Conservation (phyloP, 2,113 vertebrate genomes). For the Pungitius pungitius region DNA sequence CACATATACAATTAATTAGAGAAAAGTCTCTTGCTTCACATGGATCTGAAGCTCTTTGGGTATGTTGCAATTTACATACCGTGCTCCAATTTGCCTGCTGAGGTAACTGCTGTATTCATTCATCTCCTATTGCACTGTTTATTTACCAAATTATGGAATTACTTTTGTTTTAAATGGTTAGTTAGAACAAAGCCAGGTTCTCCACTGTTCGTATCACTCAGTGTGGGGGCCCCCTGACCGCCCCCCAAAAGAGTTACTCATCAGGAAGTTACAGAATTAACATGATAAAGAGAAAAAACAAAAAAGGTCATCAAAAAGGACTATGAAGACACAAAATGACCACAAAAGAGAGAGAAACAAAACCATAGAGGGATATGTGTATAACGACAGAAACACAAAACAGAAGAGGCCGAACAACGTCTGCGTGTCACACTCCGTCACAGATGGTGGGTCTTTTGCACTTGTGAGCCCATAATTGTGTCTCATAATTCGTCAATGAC, state of each 20-base stretch:
- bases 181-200: slow-evolving; percentile 9
- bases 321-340: neutral
- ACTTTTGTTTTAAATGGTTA: neutral
- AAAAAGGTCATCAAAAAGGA: neutral
- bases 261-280: neutral
- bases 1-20: neutral
- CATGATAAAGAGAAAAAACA: neutral
- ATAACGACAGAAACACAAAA: neutral
- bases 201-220: neutral
- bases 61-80: neutral
- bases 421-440: neutral
- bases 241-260: no score
- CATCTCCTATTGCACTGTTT: neutral
- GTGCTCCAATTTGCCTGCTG: neutral
- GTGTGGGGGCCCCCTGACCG: no score
- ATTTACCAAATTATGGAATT: neutral
- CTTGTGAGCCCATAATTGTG: neutral
- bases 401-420: neutral
- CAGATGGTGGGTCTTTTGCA: neutral
- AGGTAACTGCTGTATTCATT: neutral
- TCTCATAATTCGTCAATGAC: neutral
- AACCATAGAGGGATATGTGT: neutral
- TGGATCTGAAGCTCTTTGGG: neutral
- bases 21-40: neutral
- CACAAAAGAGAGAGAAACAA: neutral